Base-by-base conservation (phyloP, 2,888 invertebrate species). In the Plagodis pulveraria region DNA sequence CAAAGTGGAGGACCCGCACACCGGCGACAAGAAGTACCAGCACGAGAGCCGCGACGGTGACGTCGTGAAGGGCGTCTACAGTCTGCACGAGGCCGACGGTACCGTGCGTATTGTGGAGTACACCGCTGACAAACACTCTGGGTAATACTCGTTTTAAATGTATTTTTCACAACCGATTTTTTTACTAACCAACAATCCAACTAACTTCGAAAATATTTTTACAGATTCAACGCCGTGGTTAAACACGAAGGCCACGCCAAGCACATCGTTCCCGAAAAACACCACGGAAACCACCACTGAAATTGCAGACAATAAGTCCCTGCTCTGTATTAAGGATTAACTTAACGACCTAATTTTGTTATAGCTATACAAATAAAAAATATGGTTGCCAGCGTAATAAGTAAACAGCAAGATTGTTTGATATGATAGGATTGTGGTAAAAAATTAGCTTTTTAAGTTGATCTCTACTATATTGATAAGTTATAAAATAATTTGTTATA, bases 11-110 rank as follows among this genome's bases (percentile, higher is more conserved):
- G 93, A 93, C 66, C 86, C 83, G 0, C 93, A 93, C 67, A 93
- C 93, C 41, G 93, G 90, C 6, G 93, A 93, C 80, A 81, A 87
- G 69, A 93, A 93, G 76, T 85, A 82, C 65, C 93, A 93, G 74
- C 80, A 86, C 56, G 93, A 93, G 77, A 74, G 83, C 55, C 84
- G 88, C 47, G 90, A 93, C 79, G 94, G 94, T 0, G 89, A 94
- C 71, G 86, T 86, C 43, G 94, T 94, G 57, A 88, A 92, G 75
- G 94, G 94, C 38, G 44, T 59, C 58, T 69, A 69, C 63, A 64
- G 67, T 66, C 56, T 76, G 62, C 9, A 77, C 73, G 47, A 73
- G 58, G 50, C 80, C 63, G 69, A 89, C 67, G 67, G 90, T 86
- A 52, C 91, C 89, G 57, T 86, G 86, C 44, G 92, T 81, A 65